Evolutionary conservation across 2,113 vertebrate species (phyloP), one percentile per base, ranked within the genome.

Genomic region (Glareola pratincola): DNA sequence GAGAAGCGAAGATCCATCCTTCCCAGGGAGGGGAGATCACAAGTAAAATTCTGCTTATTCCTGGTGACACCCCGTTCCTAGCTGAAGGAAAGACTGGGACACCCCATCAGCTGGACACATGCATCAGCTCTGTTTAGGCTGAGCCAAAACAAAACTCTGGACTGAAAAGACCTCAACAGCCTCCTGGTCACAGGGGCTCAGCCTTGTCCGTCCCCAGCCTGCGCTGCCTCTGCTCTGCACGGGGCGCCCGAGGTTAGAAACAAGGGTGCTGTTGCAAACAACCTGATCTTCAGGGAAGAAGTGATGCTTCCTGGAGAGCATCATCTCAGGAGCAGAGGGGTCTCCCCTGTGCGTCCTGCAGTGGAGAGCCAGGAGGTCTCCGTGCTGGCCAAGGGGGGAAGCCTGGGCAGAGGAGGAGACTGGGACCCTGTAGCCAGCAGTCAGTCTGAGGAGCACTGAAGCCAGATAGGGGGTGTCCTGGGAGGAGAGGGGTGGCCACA

Each of bases 1-100:
- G 23, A 67, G 37, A 63, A 71, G 20, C 4, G 41, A 71, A 56
- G 45, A 57, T 43, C 39, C 8, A 0, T 67, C 47, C 64, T 78
- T 59, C 24, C n/a, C 47, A 23, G 9, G 13, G 17, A 39, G 14
- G 34, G 24, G 5, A 8, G 10, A 32, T 10, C 1, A 0, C n/a
- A 13, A 37, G 6, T 3, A 77, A 41, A 77, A 74, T 5, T 21
- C 36, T 63, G 17, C 14, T 84, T 53, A 8, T 56, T 82, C 57
- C 56, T 64, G 36, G 36, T n/a, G n/a, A n/a, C n/a, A n/a, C n/a
- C n/a, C n/a, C n/a, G n/a, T 30, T 56, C 36, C 64, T 56, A 56
- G 10, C 14, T 59, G 51, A 36, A 81, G 60, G 24, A 80, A 90
- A 22, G 27, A 14, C 15, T 10, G 21, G 26, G 60, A 29, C 34